Percentiles rank a stretch among this genome's conserved stretches.
phyloP scores from a whole-genome alignment of 2,797 vertebrate species.

The Notamacropus eugenii region DNA sequence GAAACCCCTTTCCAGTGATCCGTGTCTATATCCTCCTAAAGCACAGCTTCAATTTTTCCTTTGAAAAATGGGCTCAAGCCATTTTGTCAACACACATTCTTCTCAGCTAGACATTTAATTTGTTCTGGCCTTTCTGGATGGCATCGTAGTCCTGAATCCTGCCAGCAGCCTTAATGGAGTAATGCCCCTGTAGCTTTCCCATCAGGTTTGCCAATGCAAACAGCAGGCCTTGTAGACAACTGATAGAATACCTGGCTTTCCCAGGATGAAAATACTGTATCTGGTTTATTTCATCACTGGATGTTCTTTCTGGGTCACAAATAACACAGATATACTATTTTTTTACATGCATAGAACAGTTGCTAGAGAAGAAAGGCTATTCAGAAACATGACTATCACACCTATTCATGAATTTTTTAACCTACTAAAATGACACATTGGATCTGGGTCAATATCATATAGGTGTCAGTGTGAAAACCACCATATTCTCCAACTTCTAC shows the following conservation, averaged over 20 bases:
- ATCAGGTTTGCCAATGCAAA: slow-evolving; percentile 57
- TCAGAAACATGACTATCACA: background rate
- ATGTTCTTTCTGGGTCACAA: slow-evolving; percentile 39
- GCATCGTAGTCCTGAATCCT: slow-evolving; percentile 51
- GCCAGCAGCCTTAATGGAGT: slow-evolving; percentile 54
- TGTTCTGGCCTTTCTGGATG: slow-evolving; percentile 66
- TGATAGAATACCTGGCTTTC: slow-evolving; percentile 6
- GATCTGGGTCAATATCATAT: background rate
- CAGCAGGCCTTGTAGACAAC: background rate
- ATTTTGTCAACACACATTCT: slow-evolving; percentile 67
- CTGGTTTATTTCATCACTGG: slow-evolving; percentile 51
- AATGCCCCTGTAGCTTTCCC: slow-evolving; percentile 44
- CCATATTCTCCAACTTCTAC: background rate
- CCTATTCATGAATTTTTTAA: background rate
- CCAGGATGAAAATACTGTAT: background rate
- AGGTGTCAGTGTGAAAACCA: background rate
- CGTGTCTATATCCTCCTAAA: slow-evolving; percentile 54
- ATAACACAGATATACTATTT: background rate
- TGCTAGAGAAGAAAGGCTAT: background rate
- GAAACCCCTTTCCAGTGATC: slow-evolving; percentile 70
- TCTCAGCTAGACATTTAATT: slow-evolving; percentile 72
- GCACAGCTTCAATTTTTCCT: slow-evolving; percentile 74
- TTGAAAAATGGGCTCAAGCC: slow-evolving; percentile 70
- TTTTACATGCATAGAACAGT: slow-evolving; percentile 54
- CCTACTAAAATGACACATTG: background rate